Percentiles rank a stretch among this genome's conserved stretches.
These are phyloP conservation scores for Stramonita haemastoma DNA, from an alignment of 2,888 invertebrate species.

Conservation along the genomic window DNA sequence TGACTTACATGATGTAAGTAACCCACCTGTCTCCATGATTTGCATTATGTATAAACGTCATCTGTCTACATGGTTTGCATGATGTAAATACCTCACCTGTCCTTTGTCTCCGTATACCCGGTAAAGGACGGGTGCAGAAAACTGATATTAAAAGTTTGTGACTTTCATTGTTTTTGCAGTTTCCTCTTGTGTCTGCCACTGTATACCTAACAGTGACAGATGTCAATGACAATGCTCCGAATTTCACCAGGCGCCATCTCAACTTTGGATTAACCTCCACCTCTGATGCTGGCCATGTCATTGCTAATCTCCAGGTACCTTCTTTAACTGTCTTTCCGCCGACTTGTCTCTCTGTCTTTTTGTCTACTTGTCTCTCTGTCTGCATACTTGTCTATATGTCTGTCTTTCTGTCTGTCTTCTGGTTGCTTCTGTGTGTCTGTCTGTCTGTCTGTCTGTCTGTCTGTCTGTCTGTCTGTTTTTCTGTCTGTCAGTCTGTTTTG, in stretches of 20 bases:
- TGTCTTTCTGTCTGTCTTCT: neutral
- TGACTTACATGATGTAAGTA: too few species aligned
- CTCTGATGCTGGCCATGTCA: conserved; percentile 37
- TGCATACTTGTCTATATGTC: neutral
- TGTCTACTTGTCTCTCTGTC: neutral
- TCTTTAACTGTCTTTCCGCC: neutral
- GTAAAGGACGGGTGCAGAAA: too few species aligned
- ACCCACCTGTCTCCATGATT: too few species aligned
- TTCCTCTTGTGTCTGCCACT: neutral
- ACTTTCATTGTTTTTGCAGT: neutral
- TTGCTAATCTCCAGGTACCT: conserved; percentile 38
- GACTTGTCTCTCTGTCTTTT: neutral
- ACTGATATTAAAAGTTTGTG: too few species aligned
- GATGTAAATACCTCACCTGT: too few species aligned
- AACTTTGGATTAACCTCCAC: conserved; percentile 42
- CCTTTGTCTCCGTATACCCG: too few species aligned
- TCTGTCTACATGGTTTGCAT: too few species aligned
- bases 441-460: neutral
- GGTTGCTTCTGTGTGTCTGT: neutral
- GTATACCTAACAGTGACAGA: conserved; percentile 40
- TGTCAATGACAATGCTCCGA: conserved; percentile 48
- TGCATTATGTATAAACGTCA: too few species aligned
- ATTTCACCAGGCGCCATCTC: conserved; percentile 28
- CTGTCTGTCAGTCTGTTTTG: too few species aligned
- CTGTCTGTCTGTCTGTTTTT: too few species aligned